Evolutionary conservation across 2,113 vertebrate genomes (phyloP), one percentile per base, ranked within the genome.

Genomic region (Pterocles burchelli): DNA sequence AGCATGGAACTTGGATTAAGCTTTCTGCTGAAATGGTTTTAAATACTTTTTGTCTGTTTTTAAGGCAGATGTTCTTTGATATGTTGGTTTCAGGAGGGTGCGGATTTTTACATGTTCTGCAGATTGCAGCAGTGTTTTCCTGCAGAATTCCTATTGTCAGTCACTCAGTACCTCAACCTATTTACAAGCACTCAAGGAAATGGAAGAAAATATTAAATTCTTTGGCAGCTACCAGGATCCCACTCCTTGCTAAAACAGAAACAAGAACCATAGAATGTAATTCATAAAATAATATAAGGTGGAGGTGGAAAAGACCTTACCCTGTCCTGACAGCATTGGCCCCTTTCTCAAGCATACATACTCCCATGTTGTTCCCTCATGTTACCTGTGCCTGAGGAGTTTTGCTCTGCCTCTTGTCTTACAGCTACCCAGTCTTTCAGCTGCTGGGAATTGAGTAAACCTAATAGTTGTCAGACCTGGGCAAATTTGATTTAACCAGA

Each of bases 31-130:
- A 93, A 92, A 66, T 67, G 83, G 41, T 46, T 96, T 90, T 76
- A 90, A 97, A 91, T 90, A 90, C 16, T 88, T 93, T 93, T 88
- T 3, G 8, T 62, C 65, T 75, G 62, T 71, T 95, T 95, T 93
- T 63, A 57, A 90, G 75, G 74, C 89, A 90, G 85, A 89, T 84
- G 71, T 88, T 90, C 72, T 87, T 92, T 96, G 86, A 82, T 71
- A 75, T 4, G 48, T 61, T 70, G 10, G 20, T 76, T 93, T 91
- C 91, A 62, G 75, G 43, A 93, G 70, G 18, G 59, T 85, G 79
- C 3, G 62, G 46, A 36, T 88, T 93, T 95, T 93, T 45, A 71
- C 36, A 5, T 52, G 36, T 62, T 91, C 84, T 89, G 70, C 55
- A 68, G 74, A 82, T 57, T 68, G 31, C 65, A 73, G 77, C 22